Conservation (phyloP, 2,797 vertebrate genomes). For the Anniella stebbinsi region DNA sequence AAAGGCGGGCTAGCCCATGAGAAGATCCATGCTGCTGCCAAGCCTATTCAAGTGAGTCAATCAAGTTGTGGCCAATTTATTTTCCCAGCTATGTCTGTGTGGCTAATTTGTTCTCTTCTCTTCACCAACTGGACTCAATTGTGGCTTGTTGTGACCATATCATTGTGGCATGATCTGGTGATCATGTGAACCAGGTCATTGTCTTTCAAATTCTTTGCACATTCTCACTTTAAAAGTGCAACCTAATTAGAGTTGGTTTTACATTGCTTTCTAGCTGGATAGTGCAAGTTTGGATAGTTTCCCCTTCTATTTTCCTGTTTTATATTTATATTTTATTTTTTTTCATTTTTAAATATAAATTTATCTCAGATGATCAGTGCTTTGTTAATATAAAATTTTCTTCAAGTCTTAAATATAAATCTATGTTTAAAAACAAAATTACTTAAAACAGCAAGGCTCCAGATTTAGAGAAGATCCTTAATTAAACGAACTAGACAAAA, state of each 20-base stretch:
- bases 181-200: no score
- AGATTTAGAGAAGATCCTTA: constrained; percentile 61
- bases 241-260: neutral
- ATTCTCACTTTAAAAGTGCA: neutral
- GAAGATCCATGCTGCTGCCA: no score
- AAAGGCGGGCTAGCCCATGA: no score
- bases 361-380: neutral
- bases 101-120: no score
- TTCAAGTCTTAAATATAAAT: neutral
- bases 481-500: constrained; percentile 46
- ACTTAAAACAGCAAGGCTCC: constrained; percentile 1
- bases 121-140: no score
- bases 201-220: neutral
- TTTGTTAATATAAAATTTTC: neutral
- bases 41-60: no score
- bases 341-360: neutral
- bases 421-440: neutral
- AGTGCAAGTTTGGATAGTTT: neutral
- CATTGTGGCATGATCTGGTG: no score
- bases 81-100: no score
- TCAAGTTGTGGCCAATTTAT: no score
- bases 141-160: no score
- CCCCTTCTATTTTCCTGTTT: neutral
- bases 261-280: neutral
- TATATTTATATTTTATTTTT: neutral